Evolutionary conservation across 2,113 vertebrate species (phyloP).

Genomic region (Morphnarchus princeps): DNA sequence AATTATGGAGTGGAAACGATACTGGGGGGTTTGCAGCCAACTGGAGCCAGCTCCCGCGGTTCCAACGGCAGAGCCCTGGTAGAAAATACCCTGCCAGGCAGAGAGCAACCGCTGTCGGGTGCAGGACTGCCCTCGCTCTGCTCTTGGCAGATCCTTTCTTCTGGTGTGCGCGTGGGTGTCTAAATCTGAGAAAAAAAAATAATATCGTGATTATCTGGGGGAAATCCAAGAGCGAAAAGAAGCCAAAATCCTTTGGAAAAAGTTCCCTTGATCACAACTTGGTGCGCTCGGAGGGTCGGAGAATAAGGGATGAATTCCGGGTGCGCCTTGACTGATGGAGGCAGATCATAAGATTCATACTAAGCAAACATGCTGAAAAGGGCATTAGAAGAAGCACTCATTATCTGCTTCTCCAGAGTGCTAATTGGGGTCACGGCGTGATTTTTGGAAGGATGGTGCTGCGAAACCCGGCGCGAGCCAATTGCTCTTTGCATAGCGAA

Average conservation of each 20-base stretch:
- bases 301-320: background rate
- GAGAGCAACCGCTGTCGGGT: background rate
- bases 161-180: background rate
- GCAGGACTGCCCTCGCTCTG: background rate
- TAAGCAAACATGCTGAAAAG: background rate
- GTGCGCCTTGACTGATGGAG: background rate
- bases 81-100: background rate
- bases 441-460: background rate
- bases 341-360: background rate
- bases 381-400: background rate
- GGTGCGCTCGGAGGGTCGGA: background rate
- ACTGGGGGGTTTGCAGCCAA: background rate
- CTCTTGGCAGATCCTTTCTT: background rate
- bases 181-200: background rate
- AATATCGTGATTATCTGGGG: background rate
- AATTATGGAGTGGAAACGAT: conserved; percentile 48
- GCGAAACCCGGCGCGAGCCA: accelerated
- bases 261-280: background rate
- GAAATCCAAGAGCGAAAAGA: background rate
- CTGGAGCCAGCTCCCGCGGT: background rate
- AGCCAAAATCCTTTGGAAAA: background rate
- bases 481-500: accelerated
- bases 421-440: background rate
- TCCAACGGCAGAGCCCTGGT: background rate
- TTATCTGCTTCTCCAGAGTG: background rate